phyloP scores from a whole-genome alignment of 2,113 vertebrate genomes.

The Sminthopsis crassicaudata region DNA sequence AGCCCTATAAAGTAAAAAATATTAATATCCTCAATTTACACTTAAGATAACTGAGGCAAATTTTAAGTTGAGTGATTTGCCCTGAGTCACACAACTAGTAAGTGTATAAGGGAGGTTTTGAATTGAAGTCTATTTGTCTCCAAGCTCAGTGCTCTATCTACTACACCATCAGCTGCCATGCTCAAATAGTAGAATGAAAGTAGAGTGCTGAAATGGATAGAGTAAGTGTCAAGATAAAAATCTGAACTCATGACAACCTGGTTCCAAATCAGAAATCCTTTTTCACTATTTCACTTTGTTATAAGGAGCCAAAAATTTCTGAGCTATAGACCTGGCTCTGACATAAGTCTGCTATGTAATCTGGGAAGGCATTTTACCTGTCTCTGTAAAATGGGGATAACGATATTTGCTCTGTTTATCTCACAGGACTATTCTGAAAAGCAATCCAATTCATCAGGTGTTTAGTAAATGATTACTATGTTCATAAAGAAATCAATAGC shows the following conservation, averaged over 20 bases:
- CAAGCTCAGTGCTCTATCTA: not conserved
- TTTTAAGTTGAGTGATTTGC: not conserved
- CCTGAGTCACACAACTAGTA: not conserved
- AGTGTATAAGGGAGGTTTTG: not conserved
- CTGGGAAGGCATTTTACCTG: not conserved
- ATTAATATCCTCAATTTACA: not conserved
- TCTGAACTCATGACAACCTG: not conserved
- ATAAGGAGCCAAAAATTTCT: not conserved
- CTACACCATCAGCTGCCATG: not conserved
- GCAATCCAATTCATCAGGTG: not conserved
- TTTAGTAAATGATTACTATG: not conserved
- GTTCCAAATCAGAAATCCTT: not conserved
- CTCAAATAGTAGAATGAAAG: not conserved
- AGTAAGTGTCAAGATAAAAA: not conserved
- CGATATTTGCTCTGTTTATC: not conserved
- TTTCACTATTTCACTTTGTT: not conserved
- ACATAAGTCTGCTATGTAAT: not conserved
- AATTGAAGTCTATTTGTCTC: not conserved
- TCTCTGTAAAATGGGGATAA: not conserved
- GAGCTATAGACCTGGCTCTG: not conserved
- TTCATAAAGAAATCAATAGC: not conserved
- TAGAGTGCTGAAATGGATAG: not conserved
- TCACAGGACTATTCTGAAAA: not conserved
- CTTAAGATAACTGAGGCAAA: not conserved
- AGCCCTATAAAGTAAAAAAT: not conserved